Percentiles rank a stretch among this genome's conserved stretches.
phyloP scores from a whole-genome alignment of 2,888 invertebrate genomes.

The Seira sanloemensis region DNA sequence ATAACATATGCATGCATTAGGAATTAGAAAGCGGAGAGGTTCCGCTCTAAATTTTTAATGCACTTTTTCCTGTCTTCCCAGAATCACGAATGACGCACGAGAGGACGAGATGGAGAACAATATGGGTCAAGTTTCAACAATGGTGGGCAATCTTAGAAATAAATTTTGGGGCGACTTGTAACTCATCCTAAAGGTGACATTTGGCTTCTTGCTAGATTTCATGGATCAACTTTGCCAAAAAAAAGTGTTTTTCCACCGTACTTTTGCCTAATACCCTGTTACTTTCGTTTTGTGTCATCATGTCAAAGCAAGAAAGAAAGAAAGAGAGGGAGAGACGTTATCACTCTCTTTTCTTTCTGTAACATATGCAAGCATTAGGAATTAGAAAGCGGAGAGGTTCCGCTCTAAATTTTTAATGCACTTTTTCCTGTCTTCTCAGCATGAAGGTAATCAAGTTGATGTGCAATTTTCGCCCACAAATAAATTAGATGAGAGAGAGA shows the following conservation, averaged over 20 bases:
- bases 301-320: neutral
- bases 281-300: neutral
- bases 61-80: constrained; percentile 74
- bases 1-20: neutral
- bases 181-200: neutral
- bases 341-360: neutral
- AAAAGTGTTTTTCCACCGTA: neutral
- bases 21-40: neutral
- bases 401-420: neutral
- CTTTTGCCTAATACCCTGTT: neutral
- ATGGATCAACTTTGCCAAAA: neutral
- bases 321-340: neutral
- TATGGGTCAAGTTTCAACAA: constrained; percentile 96
- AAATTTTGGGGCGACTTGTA: constrained; percentile 91
- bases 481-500: too few species aligned
- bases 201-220: neutral
- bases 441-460: too few species aligned
- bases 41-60: neutral
- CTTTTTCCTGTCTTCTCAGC: constrained; percentile 77
- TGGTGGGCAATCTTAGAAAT: constrained; percentile 98
- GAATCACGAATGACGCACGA: constrained; percentile 98
- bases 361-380: neutral
- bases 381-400: neutral
- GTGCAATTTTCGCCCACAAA: too few species aligned
- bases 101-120: constrained; percentile 97